phyloP scores from a whole-genome alignment of 2,888 invertebrate genomes.

The Emesis furor region DNA sequence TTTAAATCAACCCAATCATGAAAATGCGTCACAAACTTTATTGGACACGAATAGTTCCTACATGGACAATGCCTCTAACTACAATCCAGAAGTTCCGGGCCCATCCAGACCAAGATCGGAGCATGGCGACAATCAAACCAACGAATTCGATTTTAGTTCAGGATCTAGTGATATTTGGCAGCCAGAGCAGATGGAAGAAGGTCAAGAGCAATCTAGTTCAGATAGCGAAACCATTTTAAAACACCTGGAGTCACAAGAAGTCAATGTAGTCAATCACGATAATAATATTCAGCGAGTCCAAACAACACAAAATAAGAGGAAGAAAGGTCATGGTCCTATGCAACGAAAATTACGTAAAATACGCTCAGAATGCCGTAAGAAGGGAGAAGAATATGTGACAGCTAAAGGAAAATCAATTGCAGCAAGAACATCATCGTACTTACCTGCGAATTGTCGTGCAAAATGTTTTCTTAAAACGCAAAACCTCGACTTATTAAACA shows the following conservation, averaged over 20 bases:
- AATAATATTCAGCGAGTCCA: conserved; percentile 14
- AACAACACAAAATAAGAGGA: conserved; percentile 14
- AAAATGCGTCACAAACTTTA: conserved; percentile 14
- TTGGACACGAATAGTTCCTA: conserved; percentile 11
- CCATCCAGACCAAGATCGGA: conserved; percentile 14
- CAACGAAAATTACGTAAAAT: conserved; percentile 14
- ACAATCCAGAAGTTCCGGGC: conserved; percentile 14
- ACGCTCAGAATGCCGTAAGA: conserved; percentile 14
- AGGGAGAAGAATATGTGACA: conserved; percentile 14
- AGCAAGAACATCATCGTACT: conserved; percentile 14
- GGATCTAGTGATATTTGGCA: conserved; percentile 11
- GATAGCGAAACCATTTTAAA: conserved; percentile 14
- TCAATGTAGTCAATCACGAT: conserved; percentile 14
- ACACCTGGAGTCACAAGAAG: conserved; percentile 14
- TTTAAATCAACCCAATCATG: conserved; percentile 14
- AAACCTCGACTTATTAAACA: conserved; percentile 14
- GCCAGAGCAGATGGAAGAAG: conserved; percentile 14
- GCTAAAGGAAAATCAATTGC: conserved; percentile 14
- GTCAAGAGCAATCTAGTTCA: conserved; percentile 14
- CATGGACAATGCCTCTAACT: conserved; percentile 14
- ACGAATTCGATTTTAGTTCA: conserved; percentile 14
- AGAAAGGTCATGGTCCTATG: conserved; percentile 14
- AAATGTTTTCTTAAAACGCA: conserved; percentile 14
- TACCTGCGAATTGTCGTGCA: conserved; percentile 11
- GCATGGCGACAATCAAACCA: conserved; percentile 14